Evolutionary conservation across 2,888 invertebrate species (phyloP).

Genomic region (Standfussiana lucernea): DNA sequence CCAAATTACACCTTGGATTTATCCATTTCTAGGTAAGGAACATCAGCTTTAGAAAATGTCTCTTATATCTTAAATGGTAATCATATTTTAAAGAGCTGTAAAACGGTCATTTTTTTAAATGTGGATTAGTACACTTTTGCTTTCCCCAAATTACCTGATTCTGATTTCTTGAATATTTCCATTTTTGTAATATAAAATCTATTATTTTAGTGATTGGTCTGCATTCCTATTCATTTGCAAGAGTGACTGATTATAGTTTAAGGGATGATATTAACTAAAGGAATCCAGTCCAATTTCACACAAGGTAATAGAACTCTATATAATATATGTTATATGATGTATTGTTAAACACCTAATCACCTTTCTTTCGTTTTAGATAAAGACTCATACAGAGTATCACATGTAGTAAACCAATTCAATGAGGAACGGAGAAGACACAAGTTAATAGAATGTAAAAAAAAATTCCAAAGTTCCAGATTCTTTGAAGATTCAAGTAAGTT

Average conservation of each 20-base stretch:
- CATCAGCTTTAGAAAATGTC: conserved; percentile 16
- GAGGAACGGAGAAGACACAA: conserved; percentile 76
- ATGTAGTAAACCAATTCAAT: conserved; percentile 65
- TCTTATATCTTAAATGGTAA: neutral
- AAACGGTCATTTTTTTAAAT: conserved; percentile 33
- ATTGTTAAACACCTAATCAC: conserved; percentile 26
- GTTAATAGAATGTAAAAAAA: conserved; percentile 75
- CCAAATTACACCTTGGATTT: conserved; percentile 26
- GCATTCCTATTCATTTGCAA: conserved; percentile 73
- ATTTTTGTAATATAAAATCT: conserved; percentile 56
- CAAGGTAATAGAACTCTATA: conserved; percentile 69
- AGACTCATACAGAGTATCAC: conserved; percentile 33
- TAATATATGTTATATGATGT: neutral
- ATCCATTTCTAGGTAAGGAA: conserved; percentile 49
- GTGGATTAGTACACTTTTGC: conserved; percentile 56
- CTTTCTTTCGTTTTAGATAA: conserved; percentile 58
- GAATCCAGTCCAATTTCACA: conserved; percentile 75
- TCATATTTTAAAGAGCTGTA: neutral
- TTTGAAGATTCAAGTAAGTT: conserved; percentile 80
- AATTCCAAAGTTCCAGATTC: conserved; percentile 80
- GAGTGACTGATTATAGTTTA: conserved; percentile 70
- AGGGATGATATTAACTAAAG: conserved; percentile 41
- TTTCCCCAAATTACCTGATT: conserved; percentile 28
- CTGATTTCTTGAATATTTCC: conserved; percentile 47
- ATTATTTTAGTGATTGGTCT: conserved; percentile 76